Base-by-base conservation (phyloP, 2,888 invertebrate genomes). In the Hyles lineata region DNA sequence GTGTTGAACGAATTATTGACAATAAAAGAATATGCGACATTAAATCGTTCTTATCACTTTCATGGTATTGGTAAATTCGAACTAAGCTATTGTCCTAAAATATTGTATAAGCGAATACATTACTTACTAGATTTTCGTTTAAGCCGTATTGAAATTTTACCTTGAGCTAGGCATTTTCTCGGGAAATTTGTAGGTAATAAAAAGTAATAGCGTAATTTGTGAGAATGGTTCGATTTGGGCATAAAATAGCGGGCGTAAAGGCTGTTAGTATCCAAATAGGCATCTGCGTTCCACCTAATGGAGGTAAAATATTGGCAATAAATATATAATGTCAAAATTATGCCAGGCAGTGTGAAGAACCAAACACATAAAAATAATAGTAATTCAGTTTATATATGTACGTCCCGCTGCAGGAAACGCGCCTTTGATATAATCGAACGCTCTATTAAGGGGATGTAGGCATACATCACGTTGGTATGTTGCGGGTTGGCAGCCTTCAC, bases 131-230 rank as follows among this genome's bases (percentile, higher is more conserved):
- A 11, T 23, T 5, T n/a, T n/a, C 2, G 21, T 59, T 3, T 23
- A 3, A 21, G 11, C 11, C 23, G 19, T 29, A 29, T 15, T 29
- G 61, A 29, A 29, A 29, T 61, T 17, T 60, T 17, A 15, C 19
- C 29, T 19, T 11, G 29, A 19, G 19, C 0, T 35, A 15, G 15
- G 1, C 21, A 43, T 63, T 29, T 21, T 63, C 35, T 11, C 35
- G 0, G n/a, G 2, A 11, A 43, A 35, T 43, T 21, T 3, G 63
- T 43, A 6, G 5, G 67, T 67, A 43, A 50, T 67, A 67, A 50
- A 67, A 67, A 43, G 6, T 43, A 50, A 50, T 67, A 15, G 67
- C 23, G 50, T 67, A 50, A 67, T 67, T 50, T 67, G 50, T 67
- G 11, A 67, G 17, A 67, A 67, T 17, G 67, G 67, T 67, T 67